Evolutionary conservation across 1,140 invertebrate genomes (phyloP).

Genomic region (Drosophila prosaltans): DNA sequence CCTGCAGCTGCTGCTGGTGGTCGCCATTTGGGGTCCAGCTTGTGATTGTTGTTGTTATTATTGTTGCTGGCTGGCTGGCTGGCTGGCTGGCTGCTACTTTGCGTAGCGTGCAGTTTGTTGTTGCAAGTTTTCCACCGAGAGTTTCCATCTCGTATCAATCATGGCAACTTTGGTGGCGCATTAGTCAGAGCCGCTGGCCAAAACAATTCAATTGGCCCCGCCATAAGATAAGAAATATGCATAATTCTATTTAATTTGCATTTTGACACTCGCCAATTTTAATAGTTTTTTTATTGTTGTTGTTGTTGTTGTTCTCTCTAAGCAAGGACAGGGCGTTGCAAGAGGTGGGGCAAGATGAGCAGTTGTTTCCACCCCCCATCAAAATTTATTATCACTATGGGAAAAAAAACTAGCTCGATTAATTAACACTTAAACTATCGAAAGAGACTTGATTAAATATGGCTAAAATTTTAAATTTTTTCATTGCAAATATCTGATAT

Average conservation of each 20-base stretch:
- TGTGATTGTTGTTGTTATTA: background rate
- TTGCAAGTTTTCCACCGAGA: conserved; percentile 31
- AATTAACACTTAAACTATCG: too few relatives aligned
- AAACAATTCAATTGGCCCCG: conserved; percentile 72
- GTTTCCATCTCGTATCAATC: conserved; percentile 66
- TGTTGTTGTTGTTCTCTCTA: too few relatives aligned
- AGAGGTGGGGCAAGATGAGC: conserved; percentile 8
- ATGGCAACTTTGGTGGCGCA: conserved; percentile 74
- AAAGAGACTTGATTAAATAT: too few relatives aligned
- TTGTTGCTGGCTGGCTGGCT: conserved; percentile 18
- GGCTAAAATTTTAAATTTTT: too few relatives aligned
- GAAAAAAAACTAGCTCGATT: too few relatives aligned
- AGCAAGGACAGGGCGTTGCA: background rate
- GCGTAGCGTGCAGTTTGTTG: conserved; percentile 44
- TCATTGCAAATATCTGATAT: too few relatives aligned
- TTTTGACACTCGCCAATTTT: conserved; percentile 66
- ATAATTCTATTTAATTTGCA: conserved; percentile 79
- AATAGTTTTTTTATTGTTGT: background rate
- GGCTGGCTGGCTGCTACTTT: conserved; percentile 20
- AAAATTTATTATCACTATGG: background rate
- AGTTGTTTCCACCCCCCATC: background rate
- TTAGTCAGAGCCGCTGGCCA: conserved; percentile 71
- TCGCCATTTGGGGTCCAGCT: conserved; percentile 27
- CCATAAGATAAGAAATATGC: conserved; percentile 65
- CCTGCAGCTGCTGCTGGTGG: conserved; percentile 40